Conservation (phyloP, 2,797 vertebrate species). For the Kryptopterus vitreolus region DNA sequence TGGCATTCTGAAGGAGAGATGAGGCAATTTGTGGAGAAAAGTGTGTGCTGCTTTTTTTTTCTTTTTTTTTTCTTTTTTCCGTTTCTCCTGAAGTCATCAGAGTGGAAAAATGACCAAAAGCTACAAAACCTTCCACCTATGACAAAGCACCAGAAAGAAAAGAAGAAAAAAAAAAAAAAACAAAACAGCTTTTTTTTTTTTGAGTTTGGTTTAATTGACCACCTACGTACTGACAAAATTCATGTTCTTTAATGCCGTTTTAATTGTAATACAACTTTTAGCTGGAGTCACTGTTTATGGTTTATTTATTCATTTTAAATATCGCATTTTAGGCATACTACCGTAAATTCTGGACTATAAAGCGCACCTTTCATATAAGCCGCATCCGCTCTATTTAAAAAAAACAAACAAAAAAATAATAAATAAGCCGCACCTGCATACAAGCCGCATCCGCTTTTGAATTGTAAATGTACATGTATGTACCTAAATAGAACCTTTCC, state of each 20-base stretch:
- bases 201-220: conserved; percentile 14
- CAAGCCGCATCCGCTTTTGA: no score
- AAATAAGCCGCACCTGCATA: no score
- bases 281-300: neutral
- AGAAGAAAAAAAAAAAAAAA: no score
- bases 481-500: no score
- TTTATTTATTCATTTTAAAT: no score
- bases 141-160: conserved; percentile 19
- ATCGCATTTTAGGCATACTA: no score
- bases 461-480: no score
- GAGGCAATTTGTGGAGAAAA: conserved; percentile 85
- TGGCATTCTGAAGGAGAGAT: conserved; percentile 91
- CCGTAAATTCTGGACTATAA: no score
- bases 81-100: conserved; percentile 37
- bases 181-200: conserved; percentile 14
- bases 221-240: neutral
- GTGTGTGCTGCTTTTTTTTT: conserved; percentile 80
- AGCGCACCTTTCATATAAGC: no score
- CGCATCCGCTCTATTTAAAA: no score
- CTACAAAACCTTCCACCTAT: conserved; percentile 24
- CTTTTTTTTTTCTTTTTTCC: conserved; percentile 2
- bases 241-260: neutral
- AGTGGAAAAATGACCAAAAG: conserved; percentile 39
- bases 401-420: no score
- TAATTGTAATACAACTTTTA: neutral